Percentiles rank a stretch among this genome's conserved stretches.
These are phyloP conservation scores for Sakesphorus luctuosus DNA, from an alignment of 2,113 vertebrate species.

Conservation along the genomic window DNA sequence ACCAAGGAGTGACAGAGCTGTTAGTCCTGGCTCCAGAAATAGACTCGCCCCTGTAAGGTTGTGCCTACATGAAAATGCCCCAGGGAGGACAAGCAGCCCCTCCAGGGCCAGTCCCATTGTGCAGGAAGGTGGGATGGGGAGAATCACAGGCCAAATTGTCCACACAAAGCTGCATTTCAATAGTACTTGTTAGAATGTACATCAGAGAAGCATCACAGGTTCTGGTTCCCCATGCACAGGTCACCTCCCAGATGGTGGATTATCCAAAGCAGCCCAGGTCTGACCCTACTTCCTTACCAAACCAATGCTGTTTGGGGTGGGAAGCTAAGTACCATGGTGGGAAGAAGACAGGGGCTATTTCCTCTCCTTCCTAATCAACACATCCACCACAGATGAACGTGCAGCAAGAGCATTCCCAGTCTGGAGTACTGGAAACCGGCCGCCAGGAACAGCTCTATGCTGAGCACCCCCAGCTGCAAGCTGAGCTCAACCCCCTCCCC, in stretches of 20 bases:
- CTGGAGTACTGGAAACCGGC: not conserved
- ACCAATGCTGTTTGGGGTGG: not conserved
- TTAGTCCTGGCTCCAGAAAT: not conserved
- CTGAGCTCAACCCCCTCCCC: not conserved
- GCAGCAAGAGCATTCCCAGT: rapidly evolving
- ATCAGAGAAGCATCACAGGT: not conserved
- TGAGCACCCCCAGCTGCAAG: not conserved
- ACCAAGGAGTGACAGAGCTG: not conserved
- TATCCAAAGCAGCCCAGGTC: not conserved
- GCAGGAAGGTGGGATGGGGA: not conserved
- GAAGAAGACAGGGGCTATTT: not conserved
- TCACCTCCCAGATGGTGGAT: not conserved
- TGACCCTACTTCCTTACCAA: not conserved
- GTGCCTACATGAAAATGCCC: not conserved
- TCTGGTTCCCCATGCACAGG: not conserved
- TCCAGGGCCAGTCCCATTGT: not conserved
- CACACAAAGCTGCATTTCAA: not conserved
- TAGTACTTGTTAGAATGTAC: not conserved
- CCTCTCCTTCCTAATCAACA: not conserved
- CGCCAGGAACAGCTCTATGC: not conserved
- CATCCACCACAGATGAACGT: not conserved
- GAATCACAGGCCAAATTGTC: not conserved
- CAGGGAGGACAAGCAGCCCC: not conserved
- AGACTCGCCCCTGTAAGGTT: not conserved
- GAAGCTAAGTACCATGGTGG: rapidly evolving